A percentile compares a stretch with the other conserved stretches of the same genome.
Evolutionary conservation across 1,140 invertebrate genomes (phyloP).

Genomic region (Euura lappo): DNA sequence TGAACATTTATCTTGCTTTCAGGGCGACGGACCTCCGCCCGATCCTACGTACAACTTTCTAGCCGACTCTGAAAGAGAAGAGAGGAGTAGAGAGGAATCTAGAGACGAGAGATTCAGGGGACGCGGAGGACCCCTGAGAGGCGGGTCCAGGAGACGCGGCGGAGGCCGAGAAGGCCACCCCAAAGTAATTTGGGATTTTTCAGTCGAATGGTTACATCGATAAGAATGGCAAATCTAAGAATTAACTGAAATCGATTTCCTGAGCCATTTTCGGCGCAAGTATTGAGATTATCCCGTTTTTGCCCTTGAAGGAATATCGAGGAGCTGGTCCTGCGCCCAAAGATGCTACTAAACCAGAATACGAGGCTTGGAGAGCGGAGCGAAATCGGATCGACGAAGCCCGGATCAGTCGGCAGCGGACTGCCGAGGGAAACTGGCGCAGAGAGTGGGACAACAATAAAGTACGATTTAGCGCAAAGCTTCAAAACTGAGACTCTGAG

Average conservation of each 20-base stretch:
- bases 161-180: slow-evolving; percentile 38
- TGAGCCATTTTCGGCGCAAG: background rate
- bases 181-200: slow-evolving; percentile 36
- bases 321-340: slow-evolving; percentile 23
- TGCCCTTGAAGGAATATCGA: background rate
- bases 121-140: slow-evolving; percentile 35
- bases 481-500: too few relatives aligned
- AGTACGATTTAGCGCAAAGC: slow-evolving; percentile 26
- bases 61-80: slow-evolving; percentile 57
- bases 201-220: too few relatives aligned
- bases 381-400: slow-evolving; percentile 59
- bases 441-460: slow-evolving; percentile 62
- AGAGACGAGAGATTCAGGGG: slow-evolving; percentile 44
- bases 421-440: slow-evolving; percentile 59
- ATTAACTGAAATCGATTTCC: background rate
- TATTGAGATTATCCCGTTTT: background rate
- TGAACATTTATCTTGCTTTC: slow-evolving; percentile 19
- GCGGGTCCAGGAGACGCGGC: slow-evolving; percentile 35
- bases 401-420: slow-evolving; percentile 57
- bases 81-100: slow-evolving; percentile 27
- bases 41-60: slow-evolving; percentile 62
- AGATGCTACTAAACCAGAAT: slow-evolving; percentile 49
- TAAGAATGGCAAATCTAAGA: too few relatives aligned
- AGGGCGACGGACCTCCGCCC: slow-evolving; percentile 58
- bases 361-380: slow-evolving; percentile 60